Conservation (phyloP, 2,888 invertebrate species). For the Drosophila pseudotakahashii region DNA sequence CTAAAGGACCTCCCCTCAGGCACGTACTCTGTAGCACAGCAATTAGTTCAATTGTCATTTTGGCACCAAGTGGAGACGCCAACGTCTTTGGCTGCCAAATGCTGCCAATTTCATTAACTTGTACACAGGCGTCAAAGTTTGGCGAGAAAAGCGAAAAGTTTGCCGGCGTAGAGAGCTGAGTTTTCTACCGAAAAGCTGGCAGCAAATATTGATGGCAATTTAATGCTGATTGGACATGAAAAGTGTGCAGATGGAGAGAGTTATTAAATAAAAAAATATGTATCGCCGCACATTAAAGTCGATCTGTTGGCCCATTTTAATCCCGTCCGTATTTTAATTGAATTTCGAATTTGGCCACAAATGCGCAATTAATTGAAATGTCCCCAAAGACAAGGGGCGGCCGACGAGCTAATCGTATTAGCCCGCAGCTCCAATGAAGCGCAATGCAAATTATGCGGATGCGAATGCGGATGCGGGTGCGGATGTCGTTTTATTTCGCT, state of each 20-base stretch:
- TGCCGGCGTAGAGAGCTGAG: slow-evolving; percentile 25
- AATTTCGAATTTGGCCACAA: slow-evolving; percentile 56
- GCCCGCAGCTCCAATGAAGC: slow-evolving; percentile 52
- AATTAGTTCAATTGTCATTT: slow-evolving; percentile 79
- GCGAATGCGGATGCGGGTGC: neutral
- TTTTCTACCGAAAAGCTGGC: slow-evolving; percentile 13
- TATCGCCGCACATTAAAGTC: slow-evolving; percentile 10
- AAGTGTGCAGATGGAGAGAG: slow-evolving; percentile 22
- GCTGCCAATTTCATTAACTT: slow-evolving; percentile 70
- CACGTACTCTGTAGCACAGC: slow-evolving; percentile 64
- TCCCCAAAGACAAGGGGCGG: slow-evolving; percentile 8
- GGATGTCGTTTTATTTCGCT: slow-evolving; percentile 41
- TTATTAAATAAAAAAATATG: slow-evolving; percentile 24
- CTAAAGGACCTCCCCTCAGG: slow-evolving; percentile 20
- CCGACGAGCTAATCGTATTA: slow-evolving; percentile 65
- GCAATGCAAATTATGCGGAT: slow-evolving; percentile 47
- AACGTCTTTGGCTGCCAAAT: slow-evolving; percentile 32
- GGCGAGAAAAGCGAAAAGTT: slow-evolving; percentile 33
- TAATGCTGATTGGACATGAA: slow-evolving; percentile 58
- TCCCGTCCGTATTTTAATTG: slow-evolving; percentile 61
- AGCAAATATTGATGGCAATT: slow-evolving; percentile 55
- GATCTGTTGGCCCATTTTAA: slow-evolving; percentile 53
- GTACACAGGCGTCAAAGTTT: slow-evolving; percentile 38
- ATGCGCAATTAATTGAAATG: slow-evolving; percentile 72
- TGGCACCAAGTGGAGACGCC: slow-evolving; percentile 39